Percentiles rank a stretch among this genome's conserved stretches.
Evolutionary conservation across 2,888 invertebrate genomes (phyloP).

Genomic region (Acanthococcus lagerstroemiae): DNA sequence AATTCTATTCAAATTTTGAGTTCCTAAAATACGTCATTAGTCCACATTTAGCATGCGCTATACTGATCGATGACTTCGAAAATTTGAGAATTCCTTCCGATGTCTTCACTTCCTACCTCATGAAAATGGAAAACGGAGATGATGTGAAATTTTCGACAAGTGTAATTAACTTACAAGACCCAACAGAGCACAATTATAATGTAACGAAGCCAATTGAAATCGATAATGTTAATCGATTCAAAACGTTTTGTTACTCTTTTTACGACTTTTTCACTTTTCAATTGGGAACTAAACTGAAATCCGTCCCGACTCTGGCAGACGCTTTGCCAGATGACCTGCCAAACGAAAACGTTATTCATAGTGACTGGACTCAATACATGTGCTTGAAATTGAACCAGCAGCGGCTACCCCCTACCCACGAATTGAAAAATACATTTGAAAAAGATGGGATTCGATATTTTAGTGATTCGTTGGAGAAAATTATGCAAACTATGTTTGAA

Average conservation of each 20-base stretch:
- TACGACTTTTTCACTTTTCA: background rate
- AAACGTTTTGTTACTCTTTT: background rate
- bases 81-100: background rate
- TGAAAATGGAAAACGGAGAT: background rate
- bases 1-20: constrained; percentile 2
- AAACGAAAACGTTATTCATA: too few relatives aligned
- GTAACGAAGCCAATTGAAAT: background rate
- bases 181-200: background rate
- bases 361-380: too few relatives aligned
- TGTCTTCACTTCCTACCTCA: background rate
- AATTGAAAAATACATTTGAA: too few relatives aligned
- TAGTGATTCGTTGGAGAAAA: too few relatives aligned
- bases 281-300: background rate
- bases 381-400: too few relatives aligned
- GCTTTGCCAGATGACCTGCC: too few relatives aligned
- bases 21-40: background rate
- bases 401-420: too few relatives aligned
- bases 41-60: background rate
- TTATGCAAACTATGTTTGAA: too few relatives aligned
- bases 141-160: background rate
- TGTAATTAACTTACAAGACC: constrained; percentile 5
- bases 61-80: background rate
- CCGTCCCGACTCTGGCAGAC: too few relatives aligned
- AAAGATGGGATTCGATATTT: too few relatives aligned
- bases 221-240: background rate